Evolutionary conservation across 1,140 invertebrate species (phyloP).

Genomic region (Diorhabda sublineata): DNA sequence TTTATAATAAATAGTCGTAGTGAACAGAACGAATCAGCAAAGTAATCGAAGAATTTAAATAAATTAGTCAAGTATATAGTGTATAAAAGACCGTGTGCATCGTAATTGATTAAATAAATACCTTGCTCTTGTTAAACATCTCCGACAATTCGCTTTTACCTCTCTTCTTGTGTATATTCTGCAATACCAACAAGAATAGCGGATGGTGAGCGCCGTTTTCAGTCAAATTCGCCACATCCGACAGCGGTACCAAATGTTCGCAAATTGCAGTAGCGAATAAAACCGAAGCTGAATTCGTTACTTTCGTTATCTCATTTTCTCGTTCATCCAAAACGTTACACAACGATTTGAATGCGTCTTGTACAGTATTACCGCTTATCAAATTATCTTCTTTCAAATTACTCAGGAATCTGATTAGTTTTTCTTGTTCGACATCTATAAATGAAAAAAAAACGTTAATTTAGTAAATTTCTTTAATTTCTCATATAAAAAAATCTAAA

Average conservation of each 20-base stretch:
- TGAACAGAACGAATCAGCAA: too few species aligned
- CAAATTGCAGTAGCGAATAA: conserved; percentile 62
- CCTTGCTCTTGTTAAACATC: conserved; percentile 82
- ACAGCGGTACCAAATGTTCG: conserved; percentile 65
- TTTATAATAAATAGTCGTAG: too few species aligned
- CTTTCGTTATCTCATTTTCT: conserved; percentile 65
- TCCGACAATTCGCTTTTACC: conserved; percentile 72
- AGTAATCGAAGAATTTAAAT: too few species aligned
- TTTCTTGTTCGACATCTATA: conserved; percentile 62
- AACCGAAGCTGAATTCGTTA: conserved; percentile 68
- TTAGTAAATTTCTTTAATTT: too few species aligned
- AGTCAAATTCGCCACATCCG: conserved; percentile 76
- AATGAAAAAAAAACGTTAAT: conserved; percentile 23
- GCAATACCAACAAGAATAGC: conserved; percentile 81
- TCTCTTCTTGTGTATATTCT: conserved; percentile 74
- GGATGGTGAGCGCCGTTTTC: conserved; percentile 86
- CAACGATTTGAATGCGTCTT: conserved; percentile 70
- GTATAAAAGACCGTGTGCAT: too few species aligned
- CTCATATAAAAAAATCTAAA: too few species aligned
- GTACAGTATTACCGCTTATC: conserved; percentile 51
- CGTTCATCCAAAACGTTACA: conserved; percentile 65
- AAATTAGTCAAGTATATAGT: too few species aligned
- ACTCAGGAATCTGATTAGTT: conserved; percentile 58
- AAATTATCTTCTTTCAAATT: conserved; percentile 49
- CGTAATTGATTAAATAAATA: conserved; percentile 22